A percentile compares a stretch with the other conserved stretches of the same genome.
These are phyloP conservation scores for Pteronura brasiliensis DNA, from an alignment of 2,113 vertebrate species.

Conservation along the genomic window DNA sequence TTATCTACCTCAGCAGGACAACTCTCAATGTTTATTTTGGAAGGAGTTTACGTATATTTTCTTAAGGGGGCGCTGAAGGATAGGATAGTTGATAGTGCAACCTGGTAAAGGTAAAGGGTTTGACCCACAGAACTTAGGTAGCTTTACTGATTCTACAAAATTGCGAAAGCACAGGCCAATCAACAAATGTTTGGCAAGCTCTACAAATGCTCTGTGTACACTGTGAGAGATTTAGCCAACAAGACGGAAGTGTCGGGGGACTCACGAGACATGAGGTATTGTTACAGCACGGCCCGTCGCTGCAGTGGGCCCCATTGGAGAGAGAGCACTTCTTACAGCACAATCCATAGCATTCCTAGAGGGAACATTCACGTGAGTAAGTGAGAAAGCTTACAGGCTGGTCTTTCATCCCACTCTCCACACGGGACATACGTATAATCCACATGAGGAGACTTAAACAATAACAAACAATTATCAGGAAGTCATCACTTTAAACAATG, in stretches of 20 bases:
- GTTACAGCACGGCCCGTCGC: slow-evolving; percentile 97
- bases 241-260: slow-evolving; percentile 1
- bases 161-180: background rate
- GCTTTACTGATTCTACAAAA: background rate
- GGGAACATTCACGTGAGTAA: slow-evolving; percentile 42
- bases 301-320: slow-evolving; percentile 96
- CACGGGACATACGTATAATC: background rate
- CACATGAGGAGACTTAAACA: background rate
- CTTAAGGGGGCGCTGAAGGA: background rate
- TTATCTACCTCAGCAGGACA: background rate
- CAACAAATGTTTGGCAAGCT: background rate
- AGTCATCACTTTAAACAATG: background rate
- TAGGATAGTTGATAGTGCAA: background rate
- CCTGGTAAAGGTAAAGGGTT: background rate
- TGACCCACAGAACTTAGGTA: background rate
- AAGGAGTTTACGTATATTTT: background rate
- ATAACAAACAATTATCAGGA: background rate
- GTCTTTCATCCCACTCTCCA: background rate
- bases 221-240: background rate
- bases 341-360: slow-evolving; percentile 93
- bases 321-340: slow-evolving; percentile 99
- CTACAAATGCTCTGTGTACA: background rate
- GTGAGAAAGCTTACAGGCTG: background rate
- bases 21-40: background rate
- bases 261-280: slow-evolving; percentile 92